Percentiles rank a stretch among this genome's conserved stretches.
Conservation (phyloP, 2,888 invertebrate species). For the Rotaria macrura region DNA sequence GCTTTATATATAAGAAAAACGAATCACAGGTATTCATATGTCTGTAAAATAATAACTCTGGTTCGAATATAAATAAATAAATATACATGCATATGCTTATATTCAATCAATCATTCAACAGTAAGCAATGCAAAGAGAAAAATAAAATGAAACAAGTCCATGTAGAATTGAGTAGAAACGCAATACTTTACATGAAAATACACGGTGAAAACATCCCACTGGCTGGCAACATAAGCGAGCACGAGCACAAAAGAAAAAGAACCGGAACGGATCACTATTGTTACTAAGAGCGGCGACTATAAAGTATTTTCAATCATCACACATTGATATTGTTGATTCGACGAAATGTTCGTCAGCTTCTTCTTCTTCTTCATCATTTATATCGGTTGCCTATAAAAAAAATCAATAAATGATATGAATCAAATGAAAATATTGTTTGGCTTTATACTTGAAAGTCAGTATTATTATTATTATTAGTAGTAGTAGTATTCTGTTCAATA, state of each 20-base stretch:
- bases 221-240: background rate
- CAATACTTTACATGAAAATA: background rate
- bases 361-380: background rate
- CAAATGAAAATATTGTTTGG: background rate
- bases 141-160: background rate
- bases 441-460: background rate
- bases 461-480: no score
- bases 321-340: background rate
- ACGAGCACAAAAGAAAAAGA: background rate
- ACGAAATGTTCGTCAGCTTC: background rate
- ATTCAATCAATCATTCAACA: background rate
- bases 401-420: background rate
- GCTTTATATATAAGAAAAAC: background rate
- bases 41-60: background rate
- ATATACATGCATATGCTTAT: no score
- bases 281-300: background rate
- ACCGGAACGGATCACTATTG: background rate
- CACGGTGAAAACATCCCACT: background rate
- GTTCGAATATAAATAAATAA: background rate
- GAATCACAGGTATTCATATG: background rate
- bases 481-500: background rate
- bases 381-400: background rate
- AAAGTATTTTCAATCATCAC: background rate
- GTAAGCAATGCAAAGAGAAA: background rate
- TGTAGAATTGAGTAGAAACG: background rate